Evolutionary conservation across 2,888 invertebrate species (phyloP).

Genomic region (Machimus atricapillus): DNA sequence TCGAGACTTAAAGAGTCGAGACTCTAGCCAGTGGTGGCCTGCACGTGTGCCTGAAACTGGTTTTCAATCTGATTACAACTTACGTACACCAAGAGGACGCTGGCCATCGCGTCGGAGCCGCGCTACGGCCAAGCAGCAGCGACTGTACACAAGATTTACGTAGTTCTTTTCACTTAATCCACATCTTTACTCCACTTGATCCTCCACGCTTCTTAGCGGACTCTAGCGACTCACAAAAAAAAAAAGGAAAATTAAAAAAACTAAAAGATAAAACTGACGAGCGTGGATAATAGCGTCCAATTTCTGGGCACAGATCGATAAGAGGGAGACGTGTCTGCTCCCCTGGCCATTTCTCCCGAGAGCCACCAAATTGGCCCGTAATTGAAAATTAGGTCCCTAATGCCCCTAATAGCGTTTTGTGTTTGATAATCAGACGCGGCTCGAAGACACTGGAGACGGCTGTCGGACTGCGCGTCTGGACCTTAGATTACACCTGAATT

Average conservation of each 20-base stretch:
- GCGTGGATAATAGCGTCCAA: conserved; percentile 34
- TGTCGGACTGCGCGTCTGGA: background rate
- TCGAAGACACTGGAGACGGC: background rate
- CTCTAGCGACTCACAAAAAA: background rate
- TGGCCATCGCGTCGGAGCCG: background rate
- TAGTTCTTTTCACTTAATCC: conserved; percentile 42
- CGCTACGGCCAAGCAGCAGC: background rate
- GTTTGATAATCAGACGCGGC: conserved; percentile 34
- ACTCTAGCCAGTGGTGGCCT: background rate
- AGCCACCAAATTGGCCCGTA: conserved; percentile 32
- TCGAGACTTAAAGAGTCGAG: background rate
- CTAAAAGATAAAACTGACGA: too few species aligned
- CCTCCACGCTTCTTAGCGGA: conserved; percentile 40
- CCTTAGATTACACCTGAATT: conserved; percentile 29
- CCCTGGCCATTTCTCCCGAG: background rate
- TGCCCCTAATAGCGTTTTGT: conserved; percentile 36
- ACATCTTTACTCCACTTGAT: conserved; percentile 30
- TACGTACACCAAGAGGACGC: conserved; percentile 22
- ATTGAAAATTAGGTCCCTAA: conserved; percentile 41
- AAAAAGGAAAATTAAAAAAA: too few species aligned
- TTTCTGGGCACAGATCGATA: conserved; percentile 37
- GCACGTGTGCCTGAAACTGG: conserved; percentile 40
- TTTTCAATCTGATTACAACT: conserved; percentile 36
- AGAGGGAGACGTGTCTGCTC: conserved; percentile 2
- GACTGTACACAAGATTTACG: conserved; percentile 26